These are phyloP conservation scores for Exocentrus adspersus DNA, from an alignment of 2,888 invertebrate species.

Conservation along the genomic window DNA sequence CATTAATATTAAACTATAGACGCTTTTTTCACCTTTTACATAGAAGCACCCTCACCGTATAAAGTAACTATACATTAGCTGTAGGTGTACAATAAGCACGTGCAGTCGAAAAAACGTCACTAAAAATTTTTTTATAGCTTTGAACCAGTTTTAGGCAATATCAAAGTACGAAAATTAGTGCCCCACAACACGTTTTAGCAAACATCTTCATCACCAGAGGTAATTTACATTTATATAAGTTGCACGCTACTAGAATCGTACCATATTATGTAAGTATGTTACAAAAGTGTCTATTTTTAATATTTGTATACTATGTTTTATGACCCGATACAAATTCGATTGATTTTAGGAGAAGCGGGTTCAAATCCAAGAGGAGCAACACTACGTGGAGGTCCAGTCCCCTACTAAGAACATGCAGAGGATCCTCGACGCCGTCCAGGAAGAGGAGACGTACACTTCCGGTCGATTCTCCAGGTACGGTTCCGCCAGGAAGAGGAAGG, in stretches of 20 bases:
- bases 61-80: no score
- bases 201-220: neutral
- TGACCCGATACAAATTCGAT: no score
- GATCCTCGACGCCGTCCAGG: constrained; percentile 51
- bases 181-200: constrained; percentile 21
- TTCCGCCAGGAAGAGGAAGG: constrained; percentile 46
- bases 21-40: constrained; percentile 35
- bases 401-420: constrained; percentile 27
- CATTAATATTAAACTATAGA: constrained; percentile 34
- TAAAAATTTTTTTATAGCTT: no score
- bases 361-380: constrained; percentile 25
- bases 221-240: neutral
- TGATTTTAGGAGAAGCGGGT: constrained; percentile 28
- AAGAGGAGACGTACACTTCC: constrained; percentile 50
- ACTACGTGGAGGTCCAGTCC: neutral
- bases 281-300: neutral
- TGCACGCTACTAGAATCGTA: neutral
- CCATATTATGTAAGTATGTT: neutral
- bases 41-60: constrained; percentile 22
- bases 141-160: no score
- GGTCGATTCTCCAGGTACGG: constrained; percentile 50
- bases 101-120: no score
- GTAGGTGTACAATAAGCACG: no score
- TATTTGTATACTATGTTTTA: no score
- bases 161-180: neutral